A percentile compares a stretch with the other conserved stretches of the same genome.
phyloP scores from a whole-genome alignment of 2,888 invertebrate genomes.

The Busseola fusca region DNA sequence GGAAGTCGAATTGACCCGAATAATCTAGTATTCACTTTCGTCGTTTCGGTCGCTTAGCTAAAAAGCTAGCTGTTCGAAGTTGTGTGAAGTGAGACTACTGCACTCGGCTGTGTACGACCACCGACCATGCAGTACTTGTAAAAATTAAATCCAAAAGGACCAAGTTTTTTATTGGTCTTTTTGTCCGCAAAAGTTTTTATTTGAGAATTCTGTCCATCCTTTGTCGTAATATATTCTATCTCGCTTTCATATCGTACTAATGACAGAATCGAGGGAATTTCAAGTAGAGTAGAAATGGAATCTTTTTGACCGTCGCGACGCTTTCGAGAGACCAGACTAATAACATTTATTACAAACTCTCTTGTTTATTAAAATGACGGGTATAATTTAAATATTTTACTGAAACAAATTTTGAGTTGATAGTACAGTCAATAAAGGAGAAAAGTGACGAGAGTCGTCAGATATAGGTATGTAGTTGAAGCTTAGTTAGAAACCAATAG shows the following conservation, averaged over 20 bases:
- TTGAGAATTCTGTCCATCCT: constrained; percentile 35
- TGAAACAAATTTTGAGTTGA: constrained; percentile 9
- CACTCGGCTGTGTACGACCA: rapidly evolving
- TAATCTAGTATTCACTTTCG: not conserved
- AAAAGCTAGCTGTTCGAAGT: not conserved
- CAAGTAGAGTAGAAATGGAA: constrained; percentile 46
- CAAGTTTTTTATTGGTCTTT: constrained; percentile 51
- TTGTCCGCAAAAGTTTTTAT: constrained; percentile 52
- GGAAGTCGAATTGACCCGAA: not conserved
- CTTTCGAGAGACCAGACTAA: constrained; percentile 31
- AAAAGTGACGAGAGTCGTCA: not conserved
- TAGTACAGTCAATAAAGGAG: not conserved
- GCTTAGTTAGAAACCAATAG: no score
- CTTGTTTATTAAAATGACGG: constrained; percentile 1
- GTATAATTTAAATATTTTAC: constrained; percentile 22
- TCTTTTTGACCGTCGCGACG: constrained; percentile 39
- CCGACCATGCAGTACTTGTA: constrained; percentile 37
- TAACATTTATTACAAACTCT: constrained; percentile 40
- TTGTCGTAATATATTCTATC: constrained; percentile 45
- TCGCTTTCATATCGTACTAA: constrained; percentile 50
- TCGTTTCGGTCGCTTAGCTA: no score
- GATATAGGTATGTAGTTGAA: not conserved
- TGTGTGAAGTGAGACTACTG: constrained; percentile 21
- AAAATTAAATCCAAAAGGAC: constrained; percentile 46
- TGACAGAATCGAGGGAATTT: constrained; percentile 45